Conservation (phyloP, 1,140 invertebrate species). For the Ridgeia piscesae region DNA sequence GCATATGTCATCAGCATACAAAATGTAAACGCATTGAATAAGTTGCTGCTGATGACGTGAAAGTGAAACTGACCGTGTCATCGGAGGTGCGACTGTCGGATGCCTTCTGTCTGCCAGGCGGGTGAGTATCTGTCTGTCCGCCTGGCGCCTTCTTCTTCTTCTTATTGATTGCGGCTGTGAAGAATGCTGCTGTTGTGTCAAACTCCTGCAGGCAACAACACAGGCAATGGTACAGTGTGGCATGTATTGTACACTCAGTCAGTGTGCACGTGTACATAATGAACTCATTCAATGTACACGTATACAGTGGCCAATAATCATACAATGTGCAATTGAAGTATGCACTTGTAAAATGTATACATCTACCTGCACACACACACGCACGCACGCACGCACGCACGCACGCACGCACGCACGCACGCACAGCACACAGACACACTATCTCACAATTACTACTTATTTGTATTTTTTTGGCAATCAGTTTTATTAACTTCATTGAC, state of each 20-base stretch:
- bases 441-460: too few species aligned
- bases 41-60: neutral
- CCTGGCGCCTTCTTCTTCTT: slow-evolving; percentile 42
- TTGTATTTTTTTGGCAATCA: too few species aligned
- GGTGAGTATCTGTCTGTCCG: neutral
- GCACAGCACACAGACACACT: too few species aligned
- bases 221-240: neutral
- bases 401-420: too few species aligned
- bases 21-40: too few species aligned
- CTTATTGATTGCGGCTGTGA: slow-evolving; percentile 55
- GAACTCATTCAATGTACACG: too few species aligned
- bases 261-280: neutral
- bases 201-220: slow-evolving; percentile 37
- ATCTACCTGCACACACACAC: neutral
- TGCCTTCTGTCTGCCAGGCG: neutral
- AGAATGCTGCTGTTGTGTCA: slow-evolving; percentile 55
- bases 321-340: neutral
- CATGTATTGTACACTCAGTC: neutral
- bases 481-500: too few species aligned
- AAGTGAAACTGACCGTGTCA: neutral
- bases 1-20: too few species aligned
- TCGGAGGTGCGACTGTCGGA: neutral
- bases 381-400: too few species aligned
- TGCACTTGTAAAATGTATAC: neutral
- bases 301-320: neutral